These are phyloP conservation scores for Gila orcuttii DNA, from an alignment of 2,113 vertebrate genomes.

Conservation along the genomic window DNA sequence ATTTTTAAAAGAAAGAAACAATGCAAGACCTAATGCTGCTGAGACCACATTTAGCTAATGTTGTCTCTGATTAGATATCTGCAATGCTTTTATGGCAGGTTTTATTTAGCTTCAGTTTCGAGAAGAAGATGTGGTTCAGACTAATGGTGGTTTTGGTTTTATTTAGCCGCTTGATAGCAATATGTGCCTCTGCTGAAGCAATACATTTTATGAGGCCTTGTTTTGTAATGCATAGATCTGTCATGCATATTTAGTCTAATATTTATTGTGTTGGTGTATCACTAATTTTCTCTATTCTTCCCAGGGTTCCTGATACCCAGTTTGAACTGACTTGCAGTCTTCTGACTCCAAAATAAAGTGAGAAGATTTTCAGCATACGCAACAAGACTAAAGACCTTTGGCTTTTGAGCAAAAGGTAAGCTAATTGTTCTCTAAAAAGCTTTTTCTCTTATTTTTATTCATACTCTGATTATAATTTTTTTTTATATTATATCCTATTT, in stretches of 20 bases:
- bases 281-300: slow-evolving; percentile 55
- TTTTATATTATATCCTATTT: background rate
- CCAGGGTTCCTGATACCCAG: slow-evolving; percentile 69
- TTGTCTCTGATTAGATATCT: background rate
- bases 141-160: background rate
- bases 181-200: background rate
- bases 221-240: background rate
- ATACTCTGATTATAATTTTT: background rate
- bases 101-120: background rate
- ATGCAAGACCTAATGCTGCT: background rate
- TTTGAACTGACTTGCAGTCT: slow-evolving; percentile 51
- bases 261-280: background rate
- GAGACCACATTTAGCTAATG: background rate
- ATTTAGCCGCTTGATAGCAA: background rate
- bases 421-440: background rate
- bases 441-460: background rate
- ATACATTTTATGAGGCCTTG: background rate
- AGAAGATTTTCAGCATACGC: slow-evolving; percentile 51
- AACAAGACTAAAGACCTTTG: slow-evolving; percentile 45
- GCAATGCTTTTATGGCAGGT: background rate
- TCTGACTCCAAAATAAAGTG: slow-evolving; percentile 53
- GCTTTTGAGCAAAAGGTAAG: slow-evolving; percentile 58
- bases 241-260: background rate
- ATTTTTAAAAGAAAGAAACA: background rate
- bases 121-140: background rate